These are phyloP conservation scores for Drosophila repleta DNA, from an alignment of 1,140 invertebrate genomes.

Conservation along the genomic window DNA sequence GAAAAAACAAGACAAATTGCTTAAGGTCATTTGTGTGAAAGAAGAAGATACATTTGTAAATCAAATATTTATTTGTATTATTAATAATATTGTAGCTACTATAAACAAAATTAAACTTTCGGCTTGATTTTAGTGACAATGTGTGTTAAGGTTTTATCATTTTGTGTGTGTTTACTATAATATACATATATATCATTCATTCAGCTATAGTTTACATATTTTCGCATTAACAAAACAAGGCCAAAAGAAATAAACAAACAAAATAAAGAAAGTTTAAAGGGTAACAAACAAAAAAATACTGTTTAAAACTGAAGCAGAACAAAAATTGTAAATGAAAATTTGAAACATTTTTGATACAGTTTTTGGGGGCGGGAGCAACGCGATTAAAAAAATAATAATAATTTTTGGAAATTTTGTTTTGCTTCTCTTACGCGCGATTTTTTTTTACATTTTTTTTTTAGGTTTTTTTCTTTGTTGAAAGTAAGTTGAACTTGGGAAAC, in stretches of 20 bases:
- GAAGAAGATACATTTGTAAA: constrained; percentile 44
- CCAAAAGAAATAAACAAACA: constrained; percentile 28
- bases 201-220: constrained; percentile 7
- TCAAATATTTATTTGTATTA: constrained; percentile 71
- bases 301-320: constrained; percentile 66
- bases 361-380: constrained; percentile 1
- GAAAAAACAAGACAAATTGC: constrained; percentile 50
- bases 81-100: constrained; percentile 39
- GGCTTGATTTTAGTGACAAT: constrained; percentile 37
- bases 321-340: constrained; percentile 35
- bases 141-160: constrained; percentile 26
- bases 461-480: constrained; percentile 32
- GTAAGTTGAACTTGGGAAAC: constrained; percentile 55
- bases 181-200: constrained; percentile 6
- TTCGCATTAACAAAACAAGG: constrained; percentile 37
- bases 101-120: constrained; percentile 25
- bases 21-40: constrained; percentile 27
- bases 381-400: constrained; percentile 10
- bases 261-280: constrained; percentile 21
- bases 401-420: constrained; percentile 27
- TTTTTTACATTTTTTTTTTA: constrained; percentile 21
- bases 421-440: constrained; percentile 38
- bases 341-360: constrained; percentile 25
- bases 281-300: constrained; percentile 67
- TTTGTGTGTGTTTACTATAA: constrained; percentile 3